These are phyloP conservation scores for Tragelaphus oryx DNA, from an alignment of 2,797 vertebrate genomes.

Conservation along the genomic window DNA sequence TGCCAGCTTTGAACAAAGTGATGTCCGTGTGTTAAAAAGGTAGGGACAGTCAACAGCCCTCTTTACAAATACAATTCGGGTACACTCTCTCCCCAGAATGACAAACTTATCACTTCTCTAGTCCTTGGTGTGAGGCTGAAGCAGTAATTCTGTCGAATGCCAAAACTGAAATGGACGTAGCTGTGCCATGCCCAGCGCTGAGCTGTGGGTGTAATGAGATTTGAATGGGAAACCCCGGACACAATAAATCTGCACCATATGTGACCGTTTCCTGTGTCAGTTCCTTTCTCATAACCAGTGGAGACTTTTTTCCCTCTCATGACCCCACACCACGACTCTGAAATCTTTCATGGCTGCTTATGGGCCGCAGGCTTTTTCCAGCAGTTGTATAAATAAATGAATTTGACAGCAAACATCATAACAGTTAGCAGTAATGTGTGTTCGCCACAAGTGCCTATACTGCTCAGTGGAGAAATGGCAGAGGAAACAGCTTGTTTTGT, in stretches of 20 bases:
- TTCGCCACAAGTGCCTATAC: constrained; percentile 82
- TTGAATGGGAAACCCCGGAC: constrained; percentile 88
- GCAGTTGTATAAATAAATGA: constrained; percentile 90
- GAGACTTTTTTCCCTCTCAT: constrained; percentile 80
- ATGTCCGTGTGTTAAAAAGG: not conserved
- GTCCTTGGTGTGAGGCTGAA: constrained; percentile 65
- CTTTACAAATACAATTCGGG: not conserved
- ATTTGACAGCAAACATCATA: constrained; percentile 90
- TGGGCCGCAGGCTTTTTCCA: constrained; percentile 84
- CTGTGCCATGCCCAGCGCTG: constrained; percentile 75
- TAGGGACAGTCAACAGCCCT: not conserved
- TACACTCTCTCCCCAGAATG: constrained; percentile 51
- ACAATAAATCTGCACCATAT: constrained; percentile 92
- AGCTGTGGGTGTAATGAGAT: constrained; percentile 87
- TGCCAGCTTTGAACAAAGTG: constrained; percentile 22
- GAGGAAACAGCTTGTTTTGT: constrained; percentile 79
- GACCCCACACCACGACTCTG: constrained; percentile 89
- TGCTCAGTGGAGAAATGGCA: constrained; percentile 78
- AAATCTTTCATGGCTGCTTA: constrained; percentile 87
- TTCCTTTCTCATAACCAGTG: constrained; percentile 89
- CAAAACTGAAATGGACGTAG: constrained; percentile 79
- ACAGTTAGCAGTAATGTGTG: constrained; percentile 85
- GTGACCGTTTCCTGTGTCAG: constrained; percentile 93
- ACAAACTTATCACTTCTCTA: constrained; percentile 70
- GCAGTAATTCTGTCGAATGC: constrained; percentile 77